Percentiles rank a stretch among this genome's conserved stretches.
Evolutionary conservation across 2,113 vertebrate species (phyloP).

Genomic region (Elephantulus edwardii): DNA sequence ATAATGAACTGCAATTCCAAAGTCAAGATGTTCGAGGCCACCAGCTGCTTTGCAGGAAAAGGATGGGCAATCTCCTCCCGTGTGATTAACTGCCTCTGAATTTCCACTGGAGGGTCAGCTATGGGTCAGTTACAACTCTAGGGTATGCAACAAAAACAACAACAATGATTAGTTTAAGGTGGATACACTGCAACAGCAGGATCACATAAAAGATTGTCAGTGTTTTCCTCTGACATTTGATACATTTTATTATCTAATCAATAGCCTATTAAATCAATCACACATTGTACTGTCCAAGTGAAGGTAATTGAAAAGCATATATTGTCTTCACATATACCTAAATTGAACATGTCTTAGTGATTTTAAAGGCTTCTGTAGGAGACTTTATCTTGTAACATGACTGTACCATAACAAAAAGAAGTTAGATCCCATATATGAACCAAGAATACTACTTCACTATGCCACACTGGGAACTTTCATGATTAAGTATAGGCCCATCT

Average conservation of each 20-base stretch:
- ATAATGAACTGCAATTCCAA: too few species aligned
- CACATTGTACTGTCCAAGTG: too few species aligned
- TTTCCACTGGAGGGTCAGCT: too few species aligned
- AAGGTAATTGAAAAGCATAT: not conserved
- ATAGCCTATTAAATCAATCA: too few species aligned
- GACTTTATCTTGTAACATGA: not conserved
- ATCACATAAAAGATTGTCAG: not conserved
- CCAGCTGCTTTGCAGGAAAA: too few species aligned
- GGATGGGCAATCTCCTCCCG: too few species aligned
- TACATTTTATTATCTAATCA: not conserved
- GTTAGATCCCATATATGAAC: not conserved
- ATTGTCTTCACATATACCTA: not conserved
- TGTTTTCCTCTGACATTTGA: not conserved
- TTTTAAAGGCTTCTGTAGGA: not conserved
- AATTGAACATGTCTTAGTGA: not conserved
- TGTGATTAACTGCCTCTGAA: too few species aligned
- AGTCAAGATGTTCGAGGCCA: too few species aligned
- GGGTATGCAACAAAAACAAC: too few species aligned
- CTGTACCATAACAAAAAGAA: not conserved
- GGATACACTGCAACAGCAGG: not conserved
- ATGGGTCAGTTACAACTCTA: too few species aligned
- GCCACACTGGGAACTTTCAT: not conserved
- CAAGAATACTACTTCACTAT: not conserved
- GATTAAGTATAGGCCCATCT: not conserved
- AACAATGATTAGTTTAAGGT: not conserved